A percentile compares a stretch with the other conserved stretches of the same genome.
These are phyloP conservation scores for Drosophila navojoa DNA, from an alignment of 1,140 invertebrate species.

Conservation along the genomic window DNA sequence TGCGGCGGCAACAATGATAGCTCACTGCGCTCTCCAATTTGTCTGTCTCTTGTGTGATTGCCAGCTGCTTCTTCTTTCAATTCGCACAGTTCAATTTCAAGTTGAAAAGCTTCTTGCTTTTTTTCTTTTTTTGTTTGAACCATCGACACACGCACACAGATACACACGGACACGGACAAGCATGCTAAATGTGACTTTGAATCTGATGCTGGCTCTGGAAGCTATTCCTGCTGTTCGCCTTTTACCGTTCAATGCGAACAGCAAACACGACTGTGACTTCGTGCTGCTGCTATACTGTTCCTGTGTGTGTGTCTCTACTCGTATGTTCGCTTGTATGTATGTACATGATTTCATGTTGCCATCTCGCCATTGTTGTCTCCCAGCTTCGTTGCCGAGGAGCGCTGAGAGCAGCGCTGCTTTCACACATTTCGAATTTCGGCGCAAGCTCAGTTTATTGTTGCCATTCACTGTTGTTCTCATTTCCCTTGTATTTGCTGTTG, in stretches of 20 bases:
- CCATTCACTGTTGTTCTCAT: conserved; percentile 39
- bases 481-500: conserved; percentile 37
- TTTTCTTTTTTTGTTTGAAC: conserved; percentile 13
- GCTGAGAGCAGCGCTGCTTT: conserved; percentile 48
- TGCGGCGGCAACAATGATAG: conserved; percentile 23
- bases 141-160: conserved; percentile 41
- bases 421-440: conserved; percentile 59
- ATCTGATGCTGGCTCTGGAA: conserved; percentile 21
- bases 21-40: conserved; percentile 71
- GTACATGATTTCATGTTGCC: conserved; percentile 55
- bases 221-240: conserved; percentile 34
- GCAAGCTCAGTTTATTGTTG: conserved; percentile 81
- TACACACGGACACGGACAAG: conserved; percentile 30
- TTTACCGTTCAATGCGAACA: conserved; percentile 56
- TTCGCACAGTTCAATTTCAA: conserved; percentile 77
- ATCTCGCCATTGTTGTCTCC: conserved; percentile 58
- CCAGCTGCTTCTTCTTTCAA: conserved; percentile 63
- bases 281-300: conserved; percentile 15
- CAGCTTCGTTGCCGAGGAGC: conserved; percentile 25
- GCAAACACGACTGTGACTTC: conserved; percentile 41
- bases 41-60: conserved; percentile 43
- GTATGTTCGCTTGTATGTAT: conserved; percentile 17
- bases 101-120: conserved; percentile 61
- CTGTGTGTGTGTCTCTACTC: conserved; percentile 26
- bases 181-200: conserved; percentile 52